Evolutionary conservation across 2,888 invertebrate species (phyloP).

Genomic region (Hypena proboscidalis): DNA sequence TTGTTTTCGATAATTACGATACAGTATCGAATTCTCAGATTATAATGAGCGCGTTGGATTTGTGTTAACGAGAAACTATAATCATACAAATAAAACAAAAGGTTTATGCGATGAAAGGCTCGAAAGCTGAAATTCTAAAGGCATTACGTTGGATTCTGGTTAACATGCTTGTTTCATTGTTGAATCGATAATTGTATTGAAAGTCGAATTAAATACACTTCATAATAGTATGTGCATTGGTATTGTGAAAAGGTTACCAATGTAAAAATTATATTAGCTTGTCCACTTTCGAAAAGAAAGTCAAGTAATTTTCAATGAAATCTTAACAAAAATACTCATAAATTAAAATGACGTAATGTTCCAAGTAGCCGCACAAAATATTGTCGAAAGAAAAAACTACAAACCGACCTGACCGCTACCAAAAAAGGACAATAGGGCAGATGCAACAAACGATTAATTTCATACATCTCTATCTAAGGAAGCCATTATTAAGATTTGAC

Average conservation of each 20-base stretch:
- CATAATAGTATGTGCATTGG: too few relatives aligned
- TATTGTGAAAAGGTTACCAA: too few relatives aligned
- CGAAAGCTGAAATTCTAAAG: slow-evolving; percentile 13
- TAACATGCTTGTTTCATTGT: too few relatives aligned
- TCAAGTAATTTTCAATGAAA: too few relatives aligned
- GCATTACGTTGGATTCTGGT: slow-evolving; percentile 4
- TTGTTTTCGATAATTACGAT: slow-evolving; percentile 66
- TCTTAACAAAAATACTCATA: too few relatives aligned
- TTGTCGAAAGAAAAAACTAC: slow-evolving; percentile 24
- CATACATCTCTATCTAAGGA: slow-evolving; percentile 81
- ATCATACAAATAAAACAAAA: slow-evolving; percentile 28
- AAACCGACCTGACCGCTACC: slow-evolving; percentile 38
- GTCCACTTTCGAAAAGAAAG: too few relatives aligned
- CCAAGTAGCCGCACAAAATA: slow-evolving; percentile 23
- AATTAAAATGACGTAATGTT: too few relatives aligned
- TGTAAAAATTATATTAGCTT: too few relatives aligned
- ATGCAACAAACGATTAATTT: slow-evolving; percentile 81
- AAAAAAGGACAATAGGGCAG: slow-evolving; percentile 75
- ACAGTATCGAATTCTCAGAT: slow-evolving; percentile 69
- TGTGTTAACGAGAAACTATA: slow-evolving; percentile 31
- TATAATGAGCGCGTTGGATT: slow-evolving; percentile 68
- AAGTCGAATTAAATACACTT: too few relatives aligned
- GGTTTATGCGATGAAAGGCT: slow-evolving; percentile 8
- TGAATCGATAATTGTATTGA: too few relatives aligned
- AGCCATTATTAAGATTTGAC: slow-evolving; percentile 83